These are phyloP conservation scores for Argyrosomus regius DNA, from an alignment of 2,797 vertebrate genomes.

Conservation along the genomic window DNA sequence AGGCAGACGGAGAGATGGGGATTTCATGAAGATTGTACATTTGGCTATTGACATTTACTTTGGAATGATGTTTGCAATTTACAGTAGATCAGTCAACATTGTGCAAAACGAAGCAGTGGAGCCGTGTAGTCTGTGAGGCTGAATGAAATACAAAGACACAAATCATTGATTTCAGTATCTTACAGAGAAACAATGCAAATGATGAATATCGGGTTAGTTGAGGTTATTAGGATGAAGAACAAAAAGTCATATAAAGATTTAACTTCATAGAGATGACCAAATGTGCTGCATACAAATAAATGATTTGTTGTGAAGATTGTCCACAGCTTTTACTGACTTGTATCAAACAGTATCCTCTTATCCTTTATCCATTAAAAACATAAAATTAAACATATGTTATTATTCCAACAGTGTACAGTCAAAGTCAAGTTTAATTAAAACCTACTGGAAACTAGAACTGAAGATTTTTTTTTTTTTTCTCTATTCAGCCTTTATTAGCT, in stretches of 20 bases:
- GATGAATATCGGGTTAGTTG: neutral
- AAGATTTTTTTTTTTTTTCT: neutral
- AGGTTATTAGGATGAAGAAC: neutral
- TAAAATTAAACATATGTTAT: too few species aligned
- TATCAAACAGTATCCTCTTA: too few species aligned
- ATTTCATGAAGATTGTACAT: conserved; percentile 44
- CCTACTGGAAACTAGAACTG: neutral
- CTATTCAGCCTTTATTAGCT: neutral
- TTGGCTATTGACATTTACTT: conserved; percentile 35
- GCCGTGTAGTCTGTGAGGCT: conserved; percentile 6
- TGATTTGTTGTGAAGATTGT: neutral
- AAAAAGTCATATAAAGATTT: neutral
- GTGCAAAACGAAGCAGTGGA: conserved; percentile 18
- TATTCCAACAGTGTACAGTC: neutral
- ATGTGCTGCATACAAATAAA: conserved; percentile 1
- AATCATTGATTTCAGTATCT: conserved; percentile 4
- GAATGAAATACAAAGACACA: conserved; percentile 20
- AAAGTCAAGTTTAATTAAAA: neutral
- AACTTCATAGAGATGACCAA: neutral
- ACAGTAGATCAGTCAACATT: conserved; percentile 12
- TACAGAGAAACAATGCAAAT: neutral
- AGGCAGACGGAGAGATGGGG: conserved; percentile 31
- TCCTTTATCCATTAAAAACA: too few species aligned
- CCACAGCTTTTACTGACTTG: neutral
- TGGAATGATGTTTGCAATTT: conserved; percentile 28